Percentiles rank a stretch among this genome's conserved stretches.
These are phyloP conservation scores for Rousettus madagascariensis DNA, from an alignment of 2,797 vertebrate species.

Conservation along the genomic window DNA sequence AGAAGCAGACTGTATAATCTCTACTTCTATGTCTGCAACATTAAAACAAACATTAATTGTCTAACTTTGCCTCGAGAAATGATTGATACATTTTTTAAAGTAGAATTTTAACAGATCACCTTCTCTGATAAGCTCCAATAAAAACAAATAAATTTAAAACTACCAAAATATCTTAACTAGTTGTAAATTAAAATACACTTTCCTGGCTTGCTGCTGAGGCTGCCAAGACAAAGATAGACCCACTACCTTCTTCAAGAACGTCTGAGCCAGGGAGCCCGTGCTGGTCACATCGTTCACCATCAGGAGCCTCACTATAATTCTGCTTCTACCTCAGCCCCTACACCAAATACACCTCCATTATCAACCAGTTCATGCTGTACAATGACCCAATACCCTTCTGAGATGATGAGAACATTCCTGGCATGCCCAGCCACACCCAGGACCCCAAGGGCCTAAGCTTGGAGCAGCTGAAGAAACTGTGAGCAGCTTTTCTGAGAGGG, in stretches of 20 bases:
- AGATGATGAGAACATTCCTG: constrained; percentile 91
- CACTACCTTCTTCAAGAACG: constrained; percentile 86
- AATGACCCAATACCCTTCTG: constrained; percentile 92
- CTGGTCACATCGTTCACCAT: constrained; percentile 84
- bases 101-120: neutral
- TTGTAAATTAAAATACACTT: constrained; percentile 27
- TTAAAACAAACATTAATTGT: neutral
- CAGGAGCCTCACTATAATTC: constrained; percentile 72
- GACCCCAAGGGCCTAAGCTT: constrained; percentile 85
- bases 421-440: constrained; percentile 89
- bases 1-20: neutral
- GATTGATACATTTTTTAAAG: neutral
- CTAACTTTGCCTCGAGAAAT: neutral
- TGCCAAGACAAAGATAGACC: constrained; percentile 55
- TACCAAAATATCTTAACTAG: neutral
- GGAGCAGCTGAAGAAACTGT: constrained; percentile 90
- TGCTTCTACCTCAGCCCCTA: constrained; percentile 87
- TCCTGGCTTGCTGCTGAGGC: neutral
- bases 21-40: neutral
- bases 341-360: constrained; percentile 86
- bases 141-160: constrained; percentile 11
- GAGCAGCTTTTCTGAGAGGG: constrained; percentile 56
- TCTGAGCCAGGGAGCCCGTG: constrained; percentile 91
- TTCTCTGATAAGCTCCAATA: neutral
- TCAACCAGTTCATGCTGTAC: constrained; percentile 86